Percentiles rank a stretch among this genome's conserved stretches.
phyloP scores from a whole-genome alignment of 2,113 vertebrate species.

The Noctilio leporinus region DNA sequence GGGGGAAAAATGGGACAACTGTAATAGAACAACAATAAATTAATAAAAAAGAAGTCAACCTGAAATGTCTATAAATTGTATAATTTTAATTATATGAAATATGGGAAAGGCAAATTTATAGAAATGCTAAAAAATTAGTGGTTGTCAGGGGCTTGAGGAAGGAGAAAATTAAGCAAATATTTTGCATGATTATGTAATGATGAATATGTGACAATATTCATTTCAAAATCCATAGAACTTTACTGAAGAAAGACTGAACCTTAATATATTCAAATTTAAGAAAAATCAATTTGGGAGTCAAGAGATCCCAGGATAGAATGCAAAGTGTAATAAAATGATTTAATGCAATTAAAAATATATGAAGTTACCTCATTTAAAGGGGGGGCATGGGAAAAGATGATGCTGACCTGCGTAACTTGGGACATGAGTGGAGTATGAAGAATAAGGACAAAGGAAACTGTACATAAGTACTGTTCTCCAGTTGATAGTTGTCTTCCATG shows the following conservation, averaged over 20 bases:
- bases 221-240: not conserved
- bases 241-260: not conserved
- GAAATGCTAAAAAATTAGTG: not conserved
- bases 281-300: not conserved
- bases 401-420: not conserved
- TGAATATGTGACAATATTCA: not conserved
- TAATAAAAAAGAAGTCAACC: not conserved
- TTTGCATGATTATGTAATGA: not conserved
- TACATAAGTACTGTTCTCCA: not conserved
- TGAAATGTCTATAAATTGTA: not conserved
- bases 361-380: not conserved
- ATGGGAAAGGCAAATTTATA: not conserved
- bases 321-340: not conserved
- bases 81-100: not conserved
- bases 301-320: not conserved
- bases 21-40: too few relatives aligned
- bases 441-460: not conserved
- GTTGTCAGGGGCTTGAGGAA: not conserved
- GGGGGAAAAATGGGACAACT: too few relatives aligned
- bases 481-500: not conserved
- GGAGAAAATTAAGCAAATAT: not conserved
- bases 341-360: not conserved
- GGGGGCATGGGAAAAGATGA: not conserved
- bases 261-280: not conserved
- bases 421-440: not conserved